Evolutionary conservation across 2,113 vertebrate species (phyloP), one percentile per base, ranked within the genome.

Genomic region (Carassius gibelio): DNA sequence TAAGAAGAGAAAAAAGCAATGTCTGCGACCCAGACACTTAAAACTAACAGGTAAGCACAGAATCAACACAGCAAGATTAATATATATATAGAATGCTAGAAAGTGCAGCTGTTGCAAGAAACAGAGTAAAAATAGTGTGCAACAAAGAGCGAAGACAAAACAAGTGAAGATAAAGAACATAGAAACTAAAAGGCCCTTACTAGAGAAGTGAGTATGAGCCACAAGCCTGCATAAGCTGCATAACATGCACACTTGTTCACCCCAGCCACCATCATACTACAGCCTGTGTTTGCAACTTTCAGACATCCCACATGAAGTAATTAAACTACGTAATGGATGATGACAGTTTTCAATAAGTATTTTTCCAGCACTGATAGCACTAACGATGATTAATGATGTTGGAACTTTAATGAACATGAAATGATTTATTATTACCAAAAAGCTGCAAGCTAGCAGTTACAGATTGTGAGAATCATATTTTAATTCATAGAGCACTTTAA

Each of bases 311-410:
- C 72, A 88, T 17, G 71, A 71, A 90, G 89, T 86, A 90, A 91
- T 90, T 88, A 88, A 71, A 76, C 19, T 14, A 62, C 45, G 26
- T 91, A 92, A 81, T 91, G 87, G 89, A 90, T 87, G 86, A 80
- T 88, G 91, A 89, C 88, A 89, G 78, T 87, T 92, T 90, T 89
- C 85, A 88, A 89, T 87, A 90, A 90, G 91, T 89, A 91, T 88
- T 89, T 83, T 90, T 91, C 85, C 86, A 90, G 82, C 90, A 88
- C 89, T 91, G 88, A 90, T 89, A 84, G 74, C 55, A 42, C 88
- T 91, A 91, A 92, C 91, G 84, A 91, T 90, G 91, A 93, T 93
- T 89, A 87, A 91, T 86, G 86, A 84, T 87, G 34, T 45, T 76
- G 74, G 86, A 64, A 80, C n/a, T 2, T 89, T 88, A 91, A 91